Percentiles rank a stretch among this genome's conserved stretches.
Evolutionary conservation across 1,140 invertebrate genomes (phyloP).

Genomic region (Kradibia gibbosae): DNA sequence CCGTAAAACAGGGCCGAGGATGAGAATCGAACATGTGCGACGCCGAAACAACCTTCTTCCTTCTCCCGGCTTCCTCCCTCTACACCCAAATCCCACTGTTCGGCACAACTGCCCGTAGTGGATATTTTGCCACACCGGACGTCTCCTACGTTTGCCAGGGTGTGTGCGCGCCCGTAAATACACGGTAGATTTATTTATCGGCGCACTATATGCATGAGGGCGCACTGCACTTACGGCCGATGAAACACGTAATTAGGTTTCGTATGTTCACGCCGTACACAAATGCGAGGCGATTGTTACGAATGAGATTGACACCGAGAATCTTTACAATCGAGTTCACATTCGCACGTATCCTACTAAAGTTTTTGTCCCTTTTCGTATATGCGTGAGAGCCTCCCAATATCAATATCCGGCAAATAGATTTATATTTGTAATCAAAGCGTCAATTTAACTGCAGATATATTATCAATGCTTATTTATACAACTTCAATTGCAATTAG

Average conservation of each 20-base stretch:
- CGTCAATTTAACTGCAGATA: too few relatives aligned
- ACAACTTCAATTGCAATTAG: too few relatives aligned
- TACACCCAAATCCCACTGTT: too few relatives aligned
- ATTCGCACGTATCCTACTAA: neutral
- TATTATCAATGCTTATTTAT: too few relatives aligned
- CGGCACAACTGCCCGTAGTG: too few relatives aligned
- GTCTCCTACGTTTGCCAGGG: neutral
- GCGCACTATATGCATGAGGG: neutral
- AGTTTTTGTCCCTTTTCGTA: slow-evolving; percentile 14
- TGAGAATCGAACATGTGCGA: slow-evolving; percentile 31
- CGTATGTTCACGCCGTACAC: slow-evolving; percentile 9
- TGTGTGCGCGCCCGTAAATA: too few relatives aligned
- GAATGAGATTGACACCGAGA: slow-evolving; percentile 5
- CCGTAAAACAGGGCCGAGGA: neutral
- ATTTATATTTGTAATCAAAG: too few relatives aligned
- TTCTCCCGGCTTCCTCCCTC: neutral
- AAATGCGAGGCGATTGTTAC: slow-evolving; percentile 4
- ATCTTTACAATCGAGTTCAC: slow-evolving; percentile 12
- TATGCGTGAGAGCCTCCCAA: neutral
- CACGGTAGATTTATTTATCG: too few relatives aligned
- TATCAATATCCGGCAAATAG: slow-evolving; percentile 26
- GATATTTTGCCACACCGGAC: neutral
- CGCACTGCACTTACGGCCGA: slow-evolving; percentile 40
- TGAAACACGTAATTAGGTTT: slow-evolving; percentile 46
- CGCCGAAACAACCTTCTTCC: slow-evolving; percentile 1